Percentiles rank a stretch among this genome's conserved stretches.
Evolutionary conservation across 2,888 invertebrate species (phyloP).

Genomic region (Macropis europaea): DNA sequence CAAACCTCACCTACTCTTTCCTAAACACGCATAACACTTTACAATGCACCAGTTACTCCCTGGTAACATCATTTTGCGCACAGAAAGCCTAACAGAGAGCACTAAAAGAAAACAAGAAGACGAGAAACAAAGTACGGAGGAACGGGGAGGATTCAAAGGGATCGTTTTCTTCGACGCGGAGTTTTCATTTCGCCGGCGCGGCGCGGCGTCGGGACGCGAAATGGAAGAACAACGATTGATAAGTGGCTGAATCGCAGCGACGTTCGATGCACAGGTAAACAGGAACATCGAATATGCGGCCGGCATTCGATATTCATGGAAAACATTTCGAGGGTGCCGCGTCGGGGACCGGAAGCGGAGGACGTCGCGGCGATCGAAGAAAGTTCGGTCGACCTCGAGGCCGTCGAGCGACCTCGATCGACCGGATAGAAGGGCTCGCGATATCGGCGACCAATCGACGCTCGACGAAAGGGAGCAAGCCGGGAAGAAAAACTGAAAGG

Average conservation of each 20-base stretch:
- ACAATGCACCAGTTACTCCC: too few relatives aligned
- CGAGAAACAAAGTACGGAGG: too few relatives aligned
- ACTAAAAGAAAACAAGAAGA: too few relatives aligned
- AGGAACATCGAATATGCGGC: conserved; percentile 57
- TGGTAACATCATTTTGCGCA: too few relatives aligned
- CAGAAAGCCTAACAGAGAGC: too few relatives aligned
- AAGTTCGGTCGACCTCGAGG: conserved; percentile 57
- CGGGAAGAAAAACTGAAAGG: too few relatives aligned
- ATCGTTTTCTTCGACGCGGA: conserved; percentile 6
- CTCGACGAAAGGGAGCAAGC: neutral
- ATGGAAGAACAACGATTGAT: conserved; percentile 41
- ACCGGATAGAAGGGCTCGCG: conserved; percentile 3
- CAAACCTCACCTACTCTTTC: too few relatives aligned
- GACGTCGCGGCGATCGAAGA: conserved; percentile 35
- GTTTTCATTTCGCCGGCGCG: conserved; percentile 11
- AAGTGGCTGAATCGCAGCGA: conserved; percentile 36
- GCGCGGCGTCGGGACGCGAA: neutral
- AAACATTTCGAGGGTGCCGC: conserved; percentile 56
- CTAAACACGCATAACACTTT: too few relatives aligned
- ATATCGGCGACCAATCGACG: conserved; percentile 4
- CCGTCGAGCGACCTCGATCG: neutral
- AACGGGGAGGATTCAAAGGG: too few relatives aligned
- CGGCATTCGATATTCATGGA: conserved; percentile 70
- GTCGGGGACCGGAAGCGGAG: too few relatives aligned
- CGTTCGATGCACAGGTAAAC: conserved; percentile 32